phyloP scores from a whole-genome alignment of 2,797 vertebrate genomes.

The Pseudomugil gertrudae region DNA sequence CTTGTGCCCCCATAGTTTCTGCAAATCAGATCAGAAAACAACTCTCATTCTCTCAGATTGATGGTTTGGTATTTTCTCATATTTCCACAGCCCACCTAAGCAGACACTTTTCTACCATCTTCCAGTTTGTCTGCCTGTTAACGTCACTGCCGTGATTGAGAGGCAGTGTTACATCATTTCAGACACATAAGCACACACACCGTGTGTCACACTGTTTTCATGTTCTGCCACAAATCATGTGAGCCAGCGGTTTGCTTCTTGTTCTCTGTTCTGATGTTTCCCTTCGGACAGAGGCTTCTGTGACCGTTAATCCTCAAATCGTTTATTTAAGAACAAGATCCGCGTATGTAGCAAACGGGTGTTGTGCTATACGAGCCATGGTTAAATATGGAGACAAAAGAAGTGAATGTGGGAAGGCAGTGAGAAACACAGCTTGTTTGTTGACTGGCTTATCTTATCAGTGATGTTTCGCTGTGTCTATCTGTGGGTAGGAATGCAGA shows the following conservation, averaged over 20 bases:
- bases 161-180: slow-evolving; percentile 14
- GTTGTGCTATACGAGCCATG: slow-evolving; percentile 10
- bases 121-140: slow-evolving; percentile 9
- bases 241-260: slow-evolving; percentile 6
- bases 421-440: slow-evolving; percentile 48
- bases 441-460: slow-evolving; percentile 59
- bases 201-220: neutral
- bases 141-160: slow-evolving; percentile 18
- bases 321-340: slow-evolving; percentile 46
- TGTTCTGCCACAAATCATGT: neutral
- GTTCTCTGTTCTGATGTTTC: slow-evolving; percentile 22
- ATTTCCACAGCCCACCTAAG: neutral
- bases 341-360: slow-evolving; percentile 37
- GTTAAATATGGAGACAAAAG: slow-evolving; percentile 44
- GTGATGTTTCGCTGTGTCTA: slow-evolving; percentile 53
- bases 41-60: neutral
- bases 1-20: slow-evolving; percentile 24
- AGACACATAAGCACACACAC: slow-evolving; percentile 9
- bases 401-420: slow-evolving; percentile 27
- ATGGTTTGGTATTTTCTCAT: slow-evolving; percentile 5
- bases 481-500: slow-evolving; percentile 34
- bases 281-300: neutral
- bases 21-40: slow-evolving; percentile 18
- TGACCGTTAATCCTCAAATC: slow-evolving; percentile 31
- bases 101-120: neutral